Percentiles rank a stretch among this genome's conserved stretches.
phyloP scores from a whole-genome alignment of 37 sponge, comb jelly and placozoan genomes.

The Chondrilla cf. caribensis region DNA sequence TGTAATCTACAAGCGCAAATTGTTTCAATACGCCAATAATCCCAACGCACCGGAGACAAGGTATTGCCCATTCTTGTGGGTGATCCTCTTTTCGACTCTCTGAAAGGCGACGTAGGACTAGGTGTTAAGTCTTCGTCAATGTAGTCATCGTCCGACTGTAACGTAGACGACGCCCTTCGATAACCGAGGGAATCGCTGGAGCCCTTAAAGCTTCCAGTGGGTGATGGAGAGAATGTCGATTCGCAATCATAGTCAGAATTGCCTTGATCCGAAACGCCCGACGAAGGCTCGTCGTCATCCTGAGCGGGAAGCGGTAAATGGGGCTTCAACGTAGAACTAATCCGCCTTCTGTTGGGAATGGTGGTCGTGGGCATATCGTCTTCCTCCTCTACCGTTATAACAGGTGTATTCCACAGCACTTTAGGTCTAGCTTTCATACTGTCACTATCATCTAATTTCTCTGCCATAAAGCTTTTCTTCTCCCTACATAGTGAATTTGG shows the following conservation, averaged over 20 bases:
- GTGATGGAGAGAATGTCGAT: constrained; percentile 61
- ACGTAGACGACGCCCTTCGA: background rate
- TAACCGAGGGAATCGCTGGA: background rate
- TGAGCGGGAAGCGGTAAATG: background rate
- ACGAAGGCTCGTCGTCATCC: constrained; percentile 42
- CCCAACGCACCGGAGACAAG: background rate
- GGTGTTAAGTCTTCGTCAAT: constrained; percentile 32
- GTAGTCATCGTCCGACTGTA: constrained; percentile 32
- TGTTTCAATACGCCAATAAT: background rate
- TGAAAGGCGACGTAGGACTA: constrained; percentile 6
- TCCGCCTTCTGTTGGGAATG: background rate
- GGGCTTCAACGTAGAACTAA: background rate
- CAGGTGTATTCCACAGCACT: background rate
- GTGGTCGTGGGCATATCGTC: background rate
- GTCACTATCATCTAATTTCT: background rate
- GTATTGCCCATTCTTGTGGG: background rate
- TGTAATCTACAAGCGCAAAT: too few species aligned
- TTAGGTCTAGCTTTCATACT: background rate
- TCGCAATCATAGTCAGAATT: constrained; percentile 49
- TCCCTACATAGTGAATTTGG: too few species aligned
- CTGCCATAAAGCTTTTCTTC: background rate
- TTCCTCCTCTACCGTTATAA: constrained; percentile 12
- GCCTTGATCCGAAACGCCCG: constrained; percentile 18
- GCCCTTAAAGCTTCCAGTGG: constrained; percentile 50
- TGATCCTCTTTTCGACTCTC: background rate